Conservation (phyloP, 2,888 invertebrate species). For the Phymatocera aterrima region DNA sequence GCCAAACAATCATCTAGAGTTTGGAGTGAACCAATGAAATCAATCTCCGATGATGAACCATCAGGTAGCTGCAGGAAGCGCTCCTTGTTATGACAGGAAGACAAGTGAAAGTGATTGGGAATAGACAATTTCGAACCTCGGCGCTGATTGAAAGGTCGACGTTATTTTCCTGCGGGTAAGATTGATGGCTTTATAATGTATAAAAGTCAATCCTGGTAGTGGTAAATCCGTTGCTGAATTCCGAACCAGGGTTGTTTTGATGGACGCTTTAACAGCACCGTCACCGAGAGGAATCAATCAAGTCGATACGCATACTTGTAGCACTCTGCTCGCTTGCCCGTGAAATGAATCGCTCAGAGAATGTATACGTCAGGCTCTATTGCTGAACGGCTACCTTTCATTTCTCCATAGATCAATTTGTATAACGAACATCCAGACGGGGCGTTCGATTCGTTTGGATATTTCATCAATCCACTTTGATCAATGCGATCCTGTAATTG, state of each 20-base stretch:
- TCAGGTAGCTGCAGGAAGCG: background rate
- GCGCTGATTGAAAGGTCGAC: slow-evolving; percentile 36
- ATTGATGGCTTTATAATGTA: slow-evolving; percentile 44
- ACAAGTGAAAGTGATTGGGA: slow-evolving; percentile 30
- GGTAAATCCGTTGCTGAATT: slow-evolving; percentile 29
- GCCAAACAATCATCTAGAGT: background rate
- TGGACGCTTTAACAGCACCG: slow-evolving; percentile 40
- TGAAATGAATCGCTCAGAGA: slow-evolving; percentile 33
- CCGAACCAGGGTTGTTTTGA: slow-evolving; percentile 39
- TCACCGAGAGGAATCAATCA: slow-evolving; percentile 43
- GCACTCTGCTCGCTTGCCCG: slow-evolving; percentile 35
- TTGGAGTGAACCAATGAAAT: background rate
- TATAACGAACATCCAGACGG: background rate
- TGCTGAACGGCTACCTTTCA: slow-evolving; percentile 8
- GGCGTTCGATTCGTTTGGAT: background rate
- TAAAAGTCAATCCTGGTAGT: slow-evolving; percentile 42
- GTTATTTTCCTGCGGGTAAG: slow-evolving; percentile 40
- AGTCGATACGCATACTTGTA: slow-evolving; percentile 39
- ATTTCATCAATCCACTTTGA: slow-evolving; percentile 31
- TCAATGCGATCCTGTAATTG: slow-evolving; percentile 20
- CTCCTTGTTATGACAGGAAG: slow-evolving; percentile 26
- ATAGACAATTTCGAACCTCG: background rate
- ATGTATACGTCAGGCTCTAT: background rate
- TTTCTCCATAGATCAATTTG: slow-evolving; percentile 16
- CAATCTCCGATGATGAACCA: background rate